phyloP scores from a whole-genome alignment of 2,113 vertebrate genomes.

The Aptenodytes forsteri region DNA sequence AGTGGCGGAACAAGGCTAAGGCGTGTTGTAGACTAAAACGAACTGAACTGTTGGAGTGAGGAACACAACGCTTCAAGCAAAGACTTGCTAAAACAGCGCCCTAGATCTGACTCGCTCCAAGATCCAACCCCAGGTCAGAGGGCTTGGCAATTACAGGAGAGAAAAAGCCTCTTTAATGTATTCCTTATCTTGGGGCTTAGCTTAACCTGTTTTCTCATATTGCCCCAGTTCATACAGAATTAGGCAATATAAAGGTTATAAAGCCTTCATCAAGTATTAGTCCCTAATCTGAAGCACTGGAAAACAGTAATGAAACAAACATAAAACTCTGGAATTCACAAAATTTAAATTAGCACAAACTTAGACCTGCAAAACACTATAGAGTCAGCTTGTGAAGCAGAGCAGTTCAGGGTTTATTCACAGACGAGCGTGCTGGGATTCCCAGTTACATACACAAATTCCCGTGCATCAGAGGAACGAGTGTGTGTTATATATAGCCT shows the following conservation, averaged over 20 bases:
- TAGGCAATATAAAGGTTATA: background rate
- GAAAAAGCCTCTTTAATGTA: background rate
- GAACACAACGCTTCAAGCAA: background rate
- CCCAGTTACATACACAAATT: background rate
- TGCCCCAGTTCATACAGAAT: background rate
- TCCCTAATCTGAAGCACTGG: background rate
- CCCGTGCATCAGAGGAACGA: background rate
- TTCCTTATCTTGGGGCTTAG: background rate
- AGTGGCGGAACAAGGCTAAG: background rate
- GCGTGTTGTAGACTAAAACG: background rate
- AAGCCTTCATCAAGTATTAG: background rate
- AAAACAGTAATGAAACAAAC: background rate
- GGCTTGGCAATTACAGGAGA: background rate
- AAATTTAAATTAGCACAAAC: background rate
- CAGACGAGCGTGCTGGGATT: accelerated
- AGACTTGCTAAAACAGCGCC: background rate
- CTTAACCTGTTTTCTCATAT: background rate
- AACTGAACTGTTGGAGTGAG: background rate
- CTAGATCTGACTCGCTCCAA: background rate
- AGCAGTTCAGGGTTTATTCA: background rate
- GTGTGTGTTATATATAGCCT: accelerated
- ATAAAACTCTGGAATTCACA: background rate
- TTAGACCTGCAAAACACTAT: background rate
- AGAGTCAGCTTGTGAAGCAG: background rate
- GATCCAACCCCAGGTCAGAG: background rate